phyloP scores from a whole-genome alignment of 2,888 invertebrate genomes.

The Drosophila borborema region DNA sequence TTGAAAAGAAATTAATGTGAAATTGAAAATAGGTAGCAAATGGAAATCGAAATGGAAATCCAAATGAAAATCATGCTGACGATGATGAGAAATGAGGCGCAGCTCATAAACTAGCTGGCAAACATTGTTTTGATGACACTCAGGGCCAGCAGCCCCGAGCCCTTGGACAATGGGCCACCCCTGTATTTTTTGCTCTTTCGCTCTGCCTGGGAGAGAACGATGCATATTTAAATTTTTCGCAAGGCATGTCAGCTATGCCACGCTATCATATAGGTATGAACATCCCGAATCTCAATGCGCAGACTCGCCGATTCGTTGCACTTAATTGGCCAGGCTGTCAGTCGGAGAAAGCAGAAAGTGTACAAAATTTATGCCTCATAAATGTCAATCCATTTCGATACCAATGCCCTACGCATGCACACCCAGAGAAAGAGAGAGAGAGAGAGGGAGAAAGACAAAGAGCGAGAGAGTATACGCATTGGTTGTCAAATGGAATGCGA shows the following conservation, averaged over 20 bases:
- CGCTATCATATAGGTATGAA: slow-evolving; percentile 58
- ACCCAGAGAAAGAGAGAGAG: neutral
- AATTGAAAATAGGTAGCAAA: slow-evolving; percentile 59
- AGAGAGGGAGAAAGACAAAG: no score
- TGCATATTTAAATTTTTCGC: slow-evolving; percentile 73
- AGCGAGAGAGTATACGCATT: neutral
- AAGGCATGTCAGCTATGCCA: slow-evolving; percentile 47
- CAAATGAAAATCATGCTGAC: slow-evolving; percentile 25
- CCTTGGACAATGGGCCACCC: slow-evolving; percentile 48
- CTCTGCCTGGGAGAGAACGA: slow-evolving; percentile 31
- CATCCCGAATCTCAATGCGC: slow-evolving; percentile 1
- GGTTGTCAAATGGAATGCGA: slow-evolving; percentile 30
- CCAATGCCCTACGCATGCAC: slow-evolving; percentile 9
- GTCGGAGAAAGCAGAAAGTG: slow-evolving; percentile 58
- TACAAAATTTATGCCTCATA: slow-evolving; percentile 73
- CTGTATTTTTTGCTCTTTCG: slow-evolving; percentile 14
- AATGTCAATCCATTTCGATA: slow-evolving; percentile 62
- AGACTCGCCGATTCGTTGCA: slow-evolving; percentile 66
- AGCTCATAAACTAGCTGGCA: slow-evolving; percentile 77
- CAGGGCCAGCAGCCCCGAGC: slow-evolving; percentile 60
- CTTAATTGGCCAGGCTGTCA: slow-evolving; percentile 67
- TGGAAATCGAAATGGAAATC: slow-evolving; percentile 19
- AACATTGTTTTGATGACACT: slow-evolving; percentile 80
- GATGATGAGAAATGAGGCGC: slow-evolving; percentile 50
- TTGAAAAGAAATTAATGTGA: slow-evolving; percentile 77